Conservation (phyloP, 1,140 invertebrate species). For the Grapholita molesta region DNA sequence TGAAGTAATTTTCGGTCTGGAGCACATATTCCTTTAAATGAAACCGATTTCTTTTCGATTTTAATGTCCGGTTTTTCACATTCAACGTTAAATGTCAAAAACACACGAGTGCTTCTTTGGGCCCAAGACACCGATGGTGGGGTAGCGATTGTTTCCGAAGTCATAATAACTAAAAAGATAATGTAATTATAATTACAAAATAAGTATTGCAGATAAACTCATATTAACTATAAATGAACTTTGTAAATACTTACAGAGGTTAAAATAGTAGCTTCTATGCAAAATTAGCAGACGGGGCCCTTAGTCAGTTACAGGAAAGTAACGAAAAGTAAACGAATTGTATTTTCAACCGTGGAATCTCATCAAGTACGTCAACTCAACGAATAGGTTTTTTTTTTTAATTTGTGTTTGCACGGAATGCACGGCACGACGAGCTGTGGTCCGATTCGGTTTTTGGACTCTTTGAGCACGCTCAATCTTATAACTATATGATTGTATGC, state of each 20-base stretch:
- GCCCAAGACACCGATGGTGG: slow-evolving; percentile 95
- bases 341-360: not conserved
- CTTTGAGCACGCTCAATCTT: no score
- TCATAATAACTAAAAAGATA: slow-evolving; percentile 44
- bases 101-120: slow-evolving; percentile 89
- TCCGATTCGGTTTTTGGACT: no score
- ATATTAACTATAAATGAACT: not conserved
- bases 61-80: slow-evolving; percentile 88
- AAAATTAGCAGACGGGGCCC: not conserved
- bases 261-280: not conserved
- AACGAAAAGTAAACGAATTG: no score
- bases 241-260: not conserved
- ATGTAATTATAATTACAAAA: not conserved
- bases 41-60: slow-evolving; percentile 88
- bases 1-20: slow-evolving; percentile 91
- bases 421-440: no score
- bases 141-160: slow-evolving; percentile 70
- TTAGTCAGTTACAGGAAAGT: not conserved
- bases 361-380: not conserved
- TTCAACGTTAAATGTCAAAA: slow-evolving; percentile 93
- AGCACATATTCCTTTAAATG: slow-evolving; percentile 92
- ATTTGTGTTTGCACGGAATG: no score
- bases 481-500: no score
- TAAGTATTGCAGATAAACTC: not conserved
- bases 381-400: no score